Evolutionary conservation across 2,113 vertebrate species (phyloP).

Genomic region (Proterorhinus semilunaris): DNA sequence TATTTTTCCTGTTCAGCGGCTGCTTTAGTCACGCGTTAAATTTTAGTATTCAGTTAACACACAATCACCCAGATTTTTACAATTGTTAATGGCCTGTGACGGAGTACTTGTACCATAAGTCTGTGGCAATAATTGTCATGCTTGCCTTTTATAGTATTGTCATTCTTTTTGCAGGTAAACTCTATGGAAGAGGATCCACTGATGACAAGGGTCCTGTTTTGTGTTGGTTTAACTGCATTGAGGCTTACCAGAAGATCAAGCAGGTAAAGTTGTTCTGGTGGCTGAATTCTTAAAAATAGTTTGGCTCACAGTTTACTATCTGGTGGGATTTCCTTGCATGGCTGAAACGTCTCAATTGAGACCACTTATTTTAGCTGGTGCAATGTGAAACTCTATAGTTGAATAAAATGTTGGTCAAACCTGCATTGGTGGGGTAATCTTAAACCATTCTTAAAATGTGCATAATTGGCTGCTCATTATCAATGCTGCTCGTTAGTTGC

Average conservation of each 20-base stretch:
- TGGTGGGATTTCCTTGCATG: background rate
- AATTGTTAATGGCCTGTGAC: no score
- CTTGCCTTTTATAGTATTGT: background rate
- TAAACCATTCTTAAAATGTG: background rate
- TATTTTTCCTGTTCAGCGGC: conserved; percentile 17
- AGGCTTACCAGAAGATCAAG: conserved; percentile 89
- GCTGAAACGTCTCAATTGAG: background rate
- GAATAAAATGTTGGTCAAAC: background rate
- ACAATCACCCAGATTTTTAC: no score
- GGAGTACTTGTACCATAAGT: no score
- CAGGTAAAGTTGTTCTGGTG: conserved; percentile 73
- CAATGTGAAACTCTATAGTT: background rate
- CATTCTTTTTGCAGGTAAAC: conserved; percentile 78
- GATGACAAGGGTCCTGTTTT: conserved; percentile 97
- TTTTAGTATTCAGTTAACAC: no score
- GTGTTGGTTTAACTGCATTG: conserved; percentile 93
- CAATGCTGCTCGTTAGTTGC: no score
- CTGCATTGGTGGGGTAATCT: background rate
- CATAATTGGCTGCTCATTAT: no score
- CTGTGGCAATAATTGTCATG: background rate
- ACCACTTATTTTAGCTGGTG: background rate
- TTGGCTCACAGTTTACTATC: background rate
- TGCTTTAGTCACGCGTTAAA: conserved; percentile 2
- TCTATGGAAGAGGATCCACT: conserved; percentile 92
- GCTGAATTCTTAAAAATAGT: background rate